phyloP scores from a whole-genome alignment of 2,113 vertebrate species.

The Cricetomys ansorgei region DNA sequence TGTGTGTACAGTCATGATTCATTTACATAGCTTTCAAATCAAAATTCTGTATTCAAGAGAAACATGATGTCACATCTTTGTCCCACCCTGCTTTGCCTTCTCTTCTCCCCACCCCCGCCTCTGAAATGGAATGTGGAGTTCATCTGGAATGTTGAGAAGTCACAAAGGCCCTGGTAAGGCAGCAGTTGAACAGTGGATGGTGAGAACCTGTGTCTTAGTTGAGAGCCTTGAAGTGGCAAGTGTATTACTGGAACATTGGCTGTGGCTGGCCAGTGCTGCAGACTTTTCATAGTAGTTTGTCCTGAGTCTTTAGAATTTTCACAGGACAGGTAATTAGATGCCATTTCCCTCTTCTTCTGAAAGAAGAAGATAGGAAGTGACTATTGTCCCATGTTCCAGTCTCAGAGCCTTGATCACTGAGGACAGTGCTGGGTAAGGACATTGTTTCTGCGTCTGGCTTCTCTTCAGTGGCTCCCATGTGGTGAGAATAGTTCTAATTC shows the following conservation, averaged over 20 bases:
- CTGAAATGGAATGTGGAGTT: not conserved
- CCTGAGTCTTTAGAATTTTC: constrained; percentile 14
- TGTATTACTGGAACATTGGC: not conserved
- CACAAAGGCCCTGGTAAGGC: constrained; percentile 3
- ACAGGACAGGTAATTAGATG: not conserved
- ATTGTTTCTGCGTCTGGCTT: constrained; percentile 14
- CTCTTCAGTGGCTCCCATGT: not conserved
- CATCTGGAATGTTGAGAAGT: constrained; percentile 32
- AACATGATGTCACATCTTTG: not conserved
- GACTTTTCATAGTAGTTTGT: not conserved
- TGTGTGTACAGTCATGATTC: not conserved
- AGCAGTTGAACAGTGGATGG: not conserved
- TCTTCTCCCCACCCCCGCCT: no score
- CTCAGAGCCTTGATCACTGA: not conserved
- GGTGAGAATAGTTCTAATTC: not conserved
- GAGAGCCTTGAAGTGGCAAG: not conserved
- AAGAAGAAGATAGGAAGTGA: not conserved
- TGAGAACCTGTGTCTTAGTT: not conserved
- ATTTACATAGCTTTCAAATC: not conserved
- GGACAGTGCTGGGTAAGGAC: not conserved
- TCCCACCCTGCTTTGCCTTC: not conserved
- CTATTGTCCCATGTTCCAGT: not conserved
- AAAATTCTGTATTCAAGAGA: not conserved
- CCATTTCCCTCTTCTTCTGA: not conserved
- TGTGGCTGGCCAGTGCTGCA: not conserved